Percentiles rank a stretch among this genome's conserved stretches.
Evolutionary conservation across 2,113 vertebrate genomes (phyloP).

Genomic region (Nettapus auritus): DNA sequence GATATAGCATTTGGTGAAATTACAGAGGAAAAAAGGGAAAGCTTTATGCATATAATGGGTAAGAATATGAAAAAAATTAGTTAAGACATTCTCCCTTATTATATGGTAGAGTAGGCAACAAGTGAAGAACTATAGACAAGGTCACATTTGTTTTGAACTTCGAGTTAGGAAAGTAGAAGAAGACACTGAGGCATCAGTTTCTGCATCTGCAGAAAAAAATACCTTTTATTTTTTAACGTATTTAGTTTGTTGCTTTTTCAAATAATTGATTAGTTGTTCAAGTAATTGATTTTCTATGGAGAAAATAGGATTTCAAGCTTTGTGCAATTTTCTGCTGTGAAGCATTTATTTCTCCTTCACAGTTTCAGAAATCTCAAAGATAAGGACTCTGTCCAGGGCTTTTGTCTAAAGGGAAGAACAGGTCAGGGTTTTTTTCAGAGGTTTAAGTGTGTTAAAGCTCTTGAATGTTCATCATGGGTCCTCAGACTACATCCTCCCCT

Average conservation of each 20-base stretch:
- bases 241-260: not conserved
- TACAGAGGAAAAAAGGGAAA: not conserved
- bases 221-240: not conserved
- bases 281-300: not conserved
- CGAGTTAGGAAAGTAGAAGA: not conserved
- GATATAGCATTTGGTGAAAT: not conserved
- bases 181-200: not conserved
- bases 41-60: not conserved
- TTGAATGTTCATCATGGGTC: not conserved
- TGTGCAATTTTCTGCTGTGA: not conserved
- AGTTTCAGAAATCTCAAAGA: not conserved
- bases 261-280: not conserved
- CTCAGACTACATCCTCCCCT: not conserved
- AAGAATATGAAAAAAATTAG: not conserved
- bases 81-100: not conserved
- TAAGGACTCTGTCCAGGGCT: not conserved
- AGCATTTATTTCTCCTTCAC: not conserved
- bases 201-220: not conserved
- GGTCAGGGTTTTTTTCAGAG: not conserved
- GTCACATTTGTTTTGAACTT: not conserved
- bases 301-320: not conserved
- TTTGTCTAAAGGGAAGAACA: not conserved
- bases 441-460: not conserved
- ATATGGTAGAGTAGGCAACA: no score
- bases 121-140: not conserved